These are phyloP conservation scores for Agrilus planipennis DNA, from an alignment of 1,140 invertebrate species.

Conservation along the genomic window DNA sequence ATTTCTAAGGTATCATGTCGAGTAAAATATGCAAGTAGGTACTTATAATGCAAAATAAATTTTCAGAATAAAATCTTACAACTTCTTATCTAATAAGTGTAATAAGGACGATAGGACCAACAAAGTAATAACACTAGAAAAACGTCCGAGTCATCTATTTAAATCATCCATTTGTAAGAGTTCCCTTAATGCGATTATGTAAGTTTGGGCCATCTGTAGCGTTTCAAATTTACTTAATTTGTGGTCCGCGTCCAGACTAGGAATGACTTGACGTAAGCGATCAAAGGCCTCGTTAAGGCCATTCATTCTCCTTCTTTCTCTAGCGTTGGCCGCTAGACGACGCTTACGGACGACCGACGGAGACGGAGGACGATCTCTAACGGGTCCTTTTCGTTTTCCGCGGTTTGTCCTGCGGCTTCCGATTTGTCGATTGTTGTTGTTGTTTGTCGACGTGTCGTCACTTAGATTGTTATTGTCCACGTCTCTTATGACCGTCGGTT, in stretches of 20 bases:
- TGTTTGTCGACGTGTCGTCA: no score
- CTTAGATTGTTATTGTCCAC: no score
- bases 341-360: constrained; percentile 48
- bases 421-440: no score
- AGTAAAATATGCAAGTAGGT: no score
- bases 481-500: no score
- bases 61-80: no score
- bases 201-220: constrained; percentile 78
- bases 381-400: constrained; percentile 14
- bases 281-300: constrained; percentile 75
- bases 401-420: no score
- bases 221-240: constrained; percentile 82
- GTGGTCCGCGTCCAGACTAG: constrained; percentile 59
- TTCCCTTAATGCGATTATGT: constrained; percentile 62
- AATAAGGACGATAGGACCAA: no score
- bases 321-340: constrained; percentile 62
- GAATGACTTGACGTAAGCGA: constrained; percentile 63
- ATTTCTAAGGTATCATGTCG: no score
- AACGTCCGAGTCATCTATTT: constrained; percentile 5
- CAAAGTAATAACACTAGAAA: no score
- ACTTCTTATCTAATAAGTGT: no score
- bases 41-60: no score
- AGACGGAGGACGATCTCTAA: constrained; percentile 35
- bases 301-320: constrained; percentile 70
- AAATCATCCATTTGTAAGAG: constrained; percentile 33